These are phyloP conservation scores for Paradisaea rubra DNA, from an alignment of 2,113 vertebrate species.

Conservation along the genomic window DNA sequence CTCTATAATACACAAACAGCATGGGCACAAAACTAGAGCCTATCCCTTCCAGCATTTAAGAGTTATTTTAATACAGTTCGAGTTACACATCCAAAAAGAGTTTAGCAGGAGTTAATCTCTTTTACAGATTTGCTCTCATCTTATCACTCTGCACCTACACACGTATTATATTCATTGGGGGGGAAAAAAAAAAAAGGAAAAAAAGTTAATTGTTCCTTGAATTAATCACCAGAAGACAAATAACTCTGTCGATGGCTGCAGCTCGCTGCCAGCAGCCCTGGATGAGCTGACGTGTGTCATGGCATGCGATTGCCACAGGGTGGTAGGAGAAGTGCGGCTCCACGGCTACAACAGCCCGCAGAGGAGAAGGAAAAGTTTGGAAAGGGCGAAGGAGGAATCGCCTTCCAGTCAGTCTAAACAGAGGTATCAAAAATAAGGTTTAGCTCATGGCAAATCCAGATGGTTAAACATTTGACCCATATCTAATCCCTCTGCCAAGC, in stretches of 20 bases:
- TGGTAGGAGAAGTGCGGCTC: conserved; percentile 70
- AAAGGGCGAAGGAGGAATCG: neutral
- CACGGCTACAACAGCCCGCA: neutral
- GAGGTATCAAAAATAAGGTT: conserved; percentile 52
- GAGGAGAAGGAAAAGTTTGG: neutral
- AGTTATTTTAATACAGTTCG: neutral
- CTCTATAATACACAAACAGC: neutral
- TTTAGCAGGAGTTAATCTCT: neutral
- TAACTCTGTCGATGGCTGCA: neutral
- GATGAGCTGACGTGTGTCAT: conserved; percentile 65
- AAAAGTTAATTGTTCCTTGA: neutral
- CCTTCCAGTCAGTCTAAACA: neutral
- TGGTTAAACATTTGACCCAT: conserved; percentile 70
- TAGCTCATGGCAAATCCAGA: conserved; percentile 58
- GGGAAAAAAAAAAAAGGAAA: too few relatives aligned
- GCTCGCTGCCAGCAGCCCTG: neutral
- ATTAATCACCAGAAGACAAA: neutral
- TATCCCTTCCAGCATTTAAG: neutral
- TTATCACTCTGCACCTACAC: neutral
- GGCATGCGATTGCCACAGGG: conserved; percentile 76
- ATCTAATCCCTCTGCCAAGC: conserved; percentile 52
- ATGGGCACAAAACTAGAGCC: neutral
- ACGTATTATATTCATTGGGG: neutral
- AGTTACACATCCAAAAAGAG: neutral
- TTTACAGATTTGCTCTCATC: neutral